Conservation (phyloP, 2,888 invertebrate species). For the Cataglyphis albicans region DNA sequence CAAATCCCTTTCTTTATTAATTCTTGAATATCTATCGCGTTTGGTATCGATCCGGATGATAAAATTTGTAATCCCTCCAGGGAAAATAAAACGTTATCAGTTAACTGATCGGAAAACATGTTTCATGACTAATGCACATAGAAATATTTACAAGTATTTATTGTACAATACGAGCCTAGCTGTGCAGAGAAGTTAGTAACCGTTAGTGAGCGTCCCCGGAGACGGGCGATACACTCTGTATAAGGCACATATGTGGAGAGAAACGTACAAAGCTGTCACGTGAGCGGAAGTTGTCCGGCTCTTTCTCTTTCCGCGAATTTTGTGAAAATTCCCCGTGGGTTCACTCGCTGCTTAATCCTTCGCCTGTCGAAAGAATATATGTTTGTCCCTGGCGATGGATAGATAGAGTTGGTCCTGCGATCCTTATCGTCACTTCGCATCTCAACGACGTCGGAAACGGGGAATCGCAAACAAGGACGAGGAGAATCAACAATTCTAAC, state of each 20-base stretch:
- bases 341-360: constrained; percentile 78
- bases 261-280: constrained; percentile 71
- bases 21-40: neutral
- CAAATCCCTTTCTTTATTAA: constrained; percentile 13
- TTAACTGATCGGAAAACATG: constrained; percentile 38
- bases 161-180: constrained; percentile 40
- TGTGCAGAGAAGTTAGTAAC: constrained; percentile 72
- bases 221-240: constrained; percentile 69
- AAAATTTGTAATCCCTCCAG: constrained; percentile 33
- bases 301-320: constrained; percentile 22
- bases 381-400: constrained; percentile 52
- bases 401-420: neutral
- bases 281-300: constrained; percentile 51
- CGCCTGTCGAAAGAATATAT: constrained; percentile 49
- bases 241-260: constrained; percentile 71
- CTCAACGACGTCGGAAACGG: neutral
- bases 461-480: neutral
- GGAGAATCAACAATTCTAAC: neutral
- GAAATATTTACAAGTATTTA: constrained; percentile 46
- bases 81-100: constrained; percentile 20
- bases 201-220: constrained; percentile 77
- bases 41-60: constrained; percentile 10
- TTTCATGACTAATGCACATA: constrained; percentile 34
- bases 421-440: neutral
- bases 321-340: constrained; percentile 72